Evolutionary conservation across 2,797 vertebrate species (phyloP).

Genomic region (Scomberomorus guttatus): DNA sequence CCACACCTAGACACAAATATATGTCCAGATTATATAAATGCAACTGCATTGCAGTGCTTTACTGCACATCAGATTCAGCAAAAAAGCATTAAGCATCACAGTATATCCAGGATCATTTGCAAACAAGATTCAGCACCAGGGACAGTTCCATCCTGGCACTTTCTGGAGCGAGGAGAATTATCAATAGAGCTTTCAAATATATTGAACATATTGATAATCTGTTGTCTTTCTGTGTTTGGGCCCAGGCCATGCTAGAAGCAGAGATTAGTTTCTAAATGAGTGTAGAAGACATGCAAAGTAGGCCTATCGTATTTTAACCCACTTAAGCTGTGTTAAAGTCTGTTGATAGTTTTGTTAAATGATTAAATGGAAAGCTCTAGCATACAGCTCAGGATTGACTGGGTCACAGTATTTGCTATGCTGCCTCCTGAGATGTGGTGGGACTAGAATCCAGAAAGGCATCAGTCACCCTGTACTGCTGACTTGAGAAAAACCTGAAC

Average conservation of each 20-base stretch:
- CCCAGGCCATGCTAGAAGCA: not conserved
- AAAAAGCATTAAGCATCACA: not conserved
- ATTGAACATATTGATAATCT: conserved; percentile 3
- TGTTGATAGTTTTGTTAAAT: not conserved
- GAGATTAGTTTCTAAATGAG: not conserved
- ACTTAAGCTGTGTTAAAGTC: not conserved
- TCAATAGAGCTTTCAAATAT: not conserved
- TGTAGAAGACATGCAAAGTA: not conserved
- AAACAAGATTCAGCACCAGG: conserved; percentile 15
- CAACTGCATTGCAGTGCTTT: not conserved
- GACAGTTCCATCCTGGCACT: conserved; percentile 14
- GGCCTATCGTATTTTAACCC: not conserved
- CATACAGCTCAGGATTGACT: no score
- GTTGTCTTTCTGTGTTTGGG: not conserved
- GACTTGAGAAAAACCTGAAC: no score
- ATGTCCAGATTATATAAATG: not conserved
- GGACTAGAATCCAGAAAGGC: no score
- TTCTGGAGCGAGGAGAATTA: not conserved
- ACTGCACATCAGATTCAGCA: not conserved
- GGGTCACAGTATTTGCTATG: no score
- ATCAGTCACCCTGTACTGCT: no score
- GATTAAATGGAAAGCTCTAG: not conserved
- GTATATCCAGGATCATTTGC: conserved; percentile 4
- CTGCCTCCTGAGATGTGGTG: no score
- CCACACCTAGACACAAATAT: not conserved